A percentile compares a stretch with the other conserved stretches of the same genome.
phyloP scores from a whole-genome alignment of 2,888 invertebrate species.

The Dorcus parallelipipedus region DNA sequence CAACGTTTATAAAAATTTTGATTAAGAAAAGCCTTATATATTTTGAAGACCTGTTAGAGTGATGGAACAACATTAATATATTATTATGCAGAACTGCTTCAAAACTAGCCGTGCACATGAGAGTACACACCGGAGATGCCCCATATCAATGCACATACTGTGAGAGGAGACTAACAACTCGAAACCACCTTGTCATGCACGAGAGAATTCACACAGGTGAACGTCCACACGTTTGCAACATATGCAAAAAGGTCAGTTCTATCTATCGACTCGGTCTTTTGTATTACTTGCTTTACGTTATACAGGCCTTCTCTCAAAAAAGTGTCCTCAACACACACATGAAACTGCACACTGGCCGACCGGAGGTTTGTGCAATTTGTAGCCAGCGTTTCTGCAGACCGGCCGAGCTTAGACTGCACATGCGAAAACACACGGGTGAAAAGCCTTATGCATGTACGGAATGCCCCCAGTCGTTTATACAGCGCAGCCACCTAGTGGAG shows the following conservation, averaged over 20 bases:
- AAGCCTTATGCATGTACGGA: constrained; percentile 40
- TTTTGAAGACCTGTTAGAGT: too few species aligned
- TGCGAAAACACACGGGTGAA: constrained; percentile 45
- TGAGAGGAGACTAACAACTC: constrained; percentile 34
- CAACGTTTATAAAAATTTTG: too few species aligned
- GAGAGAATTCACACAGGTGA: constrained; percentile 39
- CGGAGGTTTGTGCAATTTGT: constrained; percentile 40
- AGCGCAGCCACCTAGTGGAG: constrained; percentile 42
- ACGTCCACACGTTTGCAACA: constrained; percentile 36
- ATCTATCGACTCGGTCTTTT: background rate
- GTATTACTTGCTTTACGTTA: background rate
- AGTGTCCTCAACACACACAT: constrained; percentile 42
- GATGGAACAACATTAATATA: background rate
- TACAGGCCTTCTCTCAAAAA: constrained; percentile 37
- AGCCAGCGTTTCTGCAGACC: constrained; percentile 40
- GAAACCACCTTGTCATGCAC: constrained; percentile 35
- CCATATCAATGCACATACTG: constrained; percentile 37
- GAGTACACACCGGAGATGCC: constrained; percentile 37
- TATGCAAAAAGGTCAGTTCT: constrained; percentile 37
- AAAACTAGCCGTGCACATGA: constrained; percentile 18
- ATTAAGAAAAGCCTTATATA: too few species aligned
- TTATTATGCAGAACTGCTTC: constrained; percentile 2
- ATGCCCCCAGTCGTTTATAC: constrained; percentile 40
- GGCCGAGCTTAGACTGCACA: constrained; percentile 38
- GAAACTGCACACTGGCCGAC: constrained; percentile 40